phyloP scores from a whole-genome alignment of 2,113 vertebrate genomes.

The Atherinomorus stipes region DNA sequence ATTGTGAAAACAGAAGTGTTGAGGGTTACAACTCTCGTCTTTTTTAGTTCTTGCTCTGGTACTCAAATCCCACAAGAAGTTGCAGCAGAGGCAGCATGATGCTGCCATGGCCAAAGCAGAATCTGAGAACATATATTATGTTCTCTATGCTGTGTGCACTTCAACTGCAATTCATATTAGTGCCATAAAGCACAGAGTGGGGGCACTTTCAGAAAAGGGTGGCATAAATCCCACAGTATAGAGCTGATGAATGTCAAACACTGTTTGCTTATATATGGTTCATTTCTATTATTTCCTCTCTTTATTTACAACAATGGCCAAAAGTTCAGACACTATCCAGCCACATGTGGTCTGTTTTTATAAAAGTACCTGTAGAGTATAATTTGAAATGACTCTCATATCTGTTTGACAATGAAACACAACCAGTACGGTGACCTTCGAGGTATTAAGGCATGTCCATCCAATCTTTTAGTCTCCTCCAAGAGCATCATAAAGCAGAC shows the following conservation, averaged over 20 bases:
- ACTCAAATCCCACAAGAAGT: background rate
- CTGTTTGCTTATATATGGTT: constrained; percentile 24
- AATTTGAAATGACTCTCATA: background rate
- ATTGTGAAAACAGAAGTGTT: background rate
- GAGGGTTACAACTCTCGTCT: background rate
- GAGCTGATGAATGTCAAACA: constrained; percentile 46
- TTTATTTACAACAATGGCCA: background rate
- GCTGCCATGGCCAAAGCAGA: constrained; percentile 27
- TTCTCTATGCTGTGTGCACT: constrained; percentile 52
- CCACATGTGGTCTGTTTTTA: background rate
- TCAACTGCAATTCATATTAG: constrained; percentile 69
- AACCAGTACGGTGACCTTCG: constrained; percentile 63
- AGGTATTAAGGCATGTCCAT: constrained; percentile 44
- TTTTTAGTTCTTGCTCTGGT: background rate
- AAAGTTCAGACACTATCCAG: background rate
- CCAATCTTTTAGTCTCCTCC: constrained; percentile 56
- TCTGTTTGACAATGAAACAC: constrained; percentile 4
- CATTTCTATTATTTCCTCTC: constrained; percentile 23
- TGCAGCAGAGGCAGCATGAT: constrained; percentile 47
- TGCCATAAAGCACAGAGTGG: constrained; percentile 67
- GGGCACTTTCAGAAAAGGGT: constrained; percentile 59
- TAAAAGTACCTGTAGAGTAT: background rate
- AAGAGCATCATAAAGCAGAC: constrained; percentile 63
- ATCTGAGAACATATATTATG: constrained; percentile 48
- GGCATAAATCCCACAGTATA: constrained; percentile 63